phyloP scores from a whole-genome alignment of 2,113 vertebrate genomes.

The Nycticryphes semicollaris region DNA sequence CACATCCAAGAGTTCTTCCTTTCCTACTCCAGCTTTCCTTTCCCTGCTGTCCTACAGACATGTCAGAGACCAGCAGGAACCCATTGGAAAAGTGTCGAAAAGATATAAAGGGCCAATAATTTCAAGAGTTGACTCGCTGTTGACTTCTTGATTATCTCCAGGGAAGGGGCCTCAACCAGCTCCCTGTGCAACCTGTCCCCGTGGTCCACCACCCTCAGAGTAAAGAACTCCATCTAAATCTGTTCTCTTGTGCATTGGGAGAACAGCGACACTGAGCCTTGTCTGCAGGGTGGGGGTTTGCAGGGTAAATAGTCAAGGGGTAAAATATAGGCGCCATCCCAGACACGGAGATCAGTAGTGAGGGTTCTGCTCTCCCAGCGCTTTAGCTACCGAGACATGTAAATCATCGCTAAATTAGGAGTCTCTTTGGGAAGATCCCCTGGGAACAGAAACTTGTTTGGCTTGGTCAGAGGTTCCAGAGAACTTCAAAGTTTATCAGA shows the following conservation, averaged over 20 bases:
- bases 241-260: too few relatives aligned
- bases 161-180: too few relatives aligned
- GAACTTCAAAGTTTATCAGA: conserved; percentile 55
- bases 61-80: rapidly evolving
- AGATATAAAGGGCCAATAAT: not conserved
- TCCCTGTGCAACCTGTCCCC: too few relatives aligned
- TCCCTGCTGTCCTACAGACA: not conserved
- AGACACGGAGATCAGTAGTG: not conserved
- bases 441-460: conserved; percentile 37
- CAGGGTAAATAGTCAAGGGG: not conserved
- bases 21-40: not conserved
- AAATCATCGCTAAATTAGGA: not conserved
- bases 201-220: too few relatives aligned
- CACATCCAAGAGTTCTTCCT: not conserved
- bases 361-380: not conserved
- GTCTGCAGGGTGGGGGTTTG: not conserved
- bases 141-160: not conserved
- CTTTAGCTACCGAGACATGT: conserved; percentile 4
- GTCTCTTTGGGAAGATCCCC: not conserved
- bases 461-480: not conserved
- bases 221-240: too few relatives aligned
- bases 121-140: not conserved
- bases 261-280: too few relatives aligned
- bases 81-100: not conserved
- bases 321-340: not conserved